These are phyloP conservation scores for Paradoxurus hermaphroditus DNA, from an alignment of 2,113 vertebrate genomes.

Conservation along the genomic window DNA sequence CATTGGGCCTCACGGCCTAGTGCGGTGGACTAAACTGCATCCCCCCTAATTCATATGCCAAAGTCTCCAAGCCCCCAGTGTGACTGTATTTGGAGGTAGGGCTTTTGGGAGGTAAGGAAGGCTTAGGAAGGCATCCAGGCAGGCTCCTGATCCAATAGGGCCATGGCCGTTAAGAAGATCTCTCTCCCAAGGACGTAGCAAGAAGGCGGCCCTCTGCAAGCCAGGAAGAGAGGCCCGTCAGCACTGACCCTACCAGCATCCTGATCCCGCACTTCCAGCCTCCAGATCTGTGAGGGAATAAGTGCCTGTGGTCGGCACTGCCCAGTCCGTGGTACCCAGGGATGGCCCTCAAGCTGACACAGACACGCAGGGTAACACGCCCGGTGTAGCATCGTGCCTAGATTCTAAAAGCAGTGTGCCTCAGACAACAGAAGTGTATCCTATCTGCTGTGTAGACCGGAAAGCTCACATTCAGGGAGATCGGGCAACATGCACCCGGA, in stretches of 20 bases:
- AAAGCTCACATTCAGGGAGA: not conserved
- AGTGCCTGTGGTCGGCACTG: not conserved
- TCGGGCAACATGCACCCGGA: not conserved
- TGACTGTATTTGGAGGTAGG: not conserved
- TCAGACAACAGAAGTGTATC: not conserved
- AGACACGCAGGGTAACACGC: not conserved
- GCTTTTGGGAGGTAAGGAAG: not conserved
- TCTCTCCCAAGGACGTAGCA: not conserved
- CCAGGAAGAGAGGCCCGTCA: not conserved
- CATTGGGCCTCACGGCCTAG: rapidly evolving
- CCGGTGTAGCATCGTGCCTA: not conserved
- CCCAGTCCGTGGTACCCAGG: too few species aligned
- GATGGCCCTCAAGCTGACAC: not conserved
- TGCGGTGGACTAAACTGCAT: not conserved
- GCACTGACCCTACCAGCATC: rapidly evolving
- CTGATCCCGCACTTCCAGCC: not conserved
- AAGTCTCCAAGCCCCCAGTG: not conserved
- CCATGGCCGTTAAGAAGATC: not conserved
- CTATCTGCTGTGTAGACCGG: not conserved
- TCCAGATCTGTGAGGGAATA: not conserved
- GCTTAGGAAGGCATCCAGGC: not conserved
- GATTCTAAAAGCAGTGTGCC: not conserved
- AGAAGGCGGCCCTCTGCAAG: not conserved
- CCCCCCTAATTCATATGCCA: not conserved
- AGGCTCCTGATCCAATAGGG: too few species aligned